Evolutionary conservation across 2,797 vertebrate genomes (phyloP).

Genomic region (Cyclura pinguis): DNA sequence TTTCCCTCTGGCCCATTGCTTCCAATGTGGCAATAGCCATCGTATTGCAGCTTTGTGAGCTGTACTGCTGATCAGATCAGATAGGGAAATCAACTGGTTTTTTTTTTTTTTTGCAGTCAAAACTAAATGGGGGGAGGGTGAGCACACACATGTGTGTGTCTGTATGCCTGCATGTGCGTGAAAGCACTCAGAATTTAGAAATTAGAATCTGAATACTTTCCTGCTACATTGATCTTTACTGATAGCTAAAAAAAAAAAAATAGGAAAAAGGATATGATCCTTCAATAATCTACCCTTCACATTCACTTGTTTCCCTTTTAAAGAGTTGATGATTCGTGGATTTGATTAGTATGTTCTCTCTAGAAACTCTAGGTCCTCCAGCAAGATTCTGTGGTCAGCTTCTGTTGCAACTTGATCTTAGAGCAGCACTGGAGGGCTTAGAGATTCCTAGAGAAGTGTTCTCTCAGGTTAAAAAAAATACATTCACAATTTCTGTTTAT

Average conservation of each 20-base stretch:
- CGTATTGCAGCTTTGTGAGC: conserved; percentile 19
- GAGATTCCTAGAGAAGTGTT: too few relatives aligned
- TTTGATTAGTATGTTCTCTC: too few relatives aligned
- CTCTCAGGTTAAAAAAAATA: too few relatives aligned
- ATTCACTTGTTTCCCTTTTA: not conserved
- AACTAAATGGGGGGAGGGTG: too few relatives aligned
- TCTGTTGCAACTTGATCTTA: too few relatives aligned
- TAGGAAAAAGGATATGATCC: conserved; percentile 18
- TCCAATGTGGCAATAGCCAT: conserved; percentile 35
- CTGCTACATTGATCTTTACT: conserved; percentile 61
- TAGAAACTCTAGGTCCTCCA: too few relatives aligned
- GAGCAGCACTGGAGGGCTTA: too few relatives aligned
- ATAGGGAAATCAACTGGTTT: conserved; percentile 61
- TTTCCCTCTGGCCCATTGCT: conserved; percentile 52
- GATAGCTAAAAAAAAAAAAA: conserved; percentile 15
- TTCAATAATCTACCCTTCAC: conserved; percentile 21
- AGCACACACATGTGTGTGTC: too few relatives aligned
- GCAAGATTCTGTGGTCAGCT: too few relatives aligned
- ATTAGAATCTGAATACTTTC: conserved; percentile 61
- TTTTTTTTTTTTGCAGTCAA: too few relatives aligned
- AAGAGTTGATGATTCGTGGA: too few relatives aligned
- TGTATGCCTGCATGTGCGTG: not conserved
- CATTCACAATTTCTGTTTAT: too few relatives aligned
- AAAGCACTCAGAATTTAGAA: conserved; percentile 38
- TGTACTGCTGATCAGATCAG: conserved; percentile 34